These are phyloP conservation scores for Drosophila lacteicornis DNA, from an alignment of 1,140 invertebrate genomes.

Conservation along the genomic window DNA sequence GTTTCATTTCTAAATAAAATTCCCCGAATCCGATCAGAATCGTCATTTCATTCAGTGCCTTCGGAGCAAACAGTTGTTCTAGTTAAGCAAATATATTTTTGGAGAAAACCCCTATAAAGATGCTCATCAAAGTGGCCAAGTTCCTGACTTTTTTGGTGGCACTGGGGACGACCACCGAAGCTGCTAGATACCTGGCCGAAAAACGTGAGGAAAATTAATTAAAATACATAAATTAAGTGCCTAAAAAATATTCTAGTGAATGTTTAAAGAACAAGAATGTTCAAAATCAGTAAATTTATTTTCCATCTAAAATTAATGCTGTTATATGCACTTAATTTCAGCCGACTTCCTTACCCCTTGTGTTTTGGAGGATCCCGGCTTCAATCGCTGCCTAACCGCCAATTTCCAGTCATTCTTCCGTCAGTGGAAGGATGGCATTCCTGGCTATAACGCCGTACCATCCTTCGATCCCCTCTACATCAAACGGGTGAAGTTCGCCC, in stretches of 20 bases:
- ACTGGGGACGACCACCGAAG: slow-evolving; percentile 3
- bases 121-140: slow-evolving; percentile 36
- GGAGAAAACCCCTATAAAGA: slow-evolving; percentile 5
- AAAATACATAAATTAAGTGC: too few species aligned
- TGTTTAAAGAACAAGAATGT: too few species aligned
- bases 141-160: slow-evolving; percentile 34
- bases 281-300: too few species aligned
- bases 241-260: not conserved
- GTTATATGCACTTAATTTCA: slow-evolving; percentile 12
- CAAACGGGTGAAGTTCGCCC: slow-evolving; percentile 61
- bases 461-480: slow-evolving; percentile 58
- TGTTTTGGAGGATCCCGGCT: slow-evolving; percentile 34
- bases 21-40: slow-evolving; percentile 24
- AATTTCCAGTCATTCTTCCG: slow-evolving; percentile 61
- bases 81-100: not conserved
- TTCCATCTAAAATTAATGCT: not conserved
- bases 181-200: slow-evolving; percentile 54
- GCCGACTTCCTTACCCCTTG: slow-evolving; percentile 65
- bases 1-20: slow-evolving; percentile 60
- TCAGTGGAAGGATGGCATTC: slow-evolving; percentile 70
- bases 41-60: slow-evolving; percentile 41
- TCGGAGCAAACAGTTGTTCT: slow-evolving; percentile 34
- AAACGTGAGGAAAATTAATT: slow-evolving; percentile 53
- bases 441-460: slow-evolving; percentile 53
- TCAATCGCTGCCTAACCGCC: slow-evolving; percentile 50